These are phyloP conservation scores for Lamellibrachia columna DNA, from an alignment of 2,888 invertebrate genomes.

Conservation along the genomic window DNA sequence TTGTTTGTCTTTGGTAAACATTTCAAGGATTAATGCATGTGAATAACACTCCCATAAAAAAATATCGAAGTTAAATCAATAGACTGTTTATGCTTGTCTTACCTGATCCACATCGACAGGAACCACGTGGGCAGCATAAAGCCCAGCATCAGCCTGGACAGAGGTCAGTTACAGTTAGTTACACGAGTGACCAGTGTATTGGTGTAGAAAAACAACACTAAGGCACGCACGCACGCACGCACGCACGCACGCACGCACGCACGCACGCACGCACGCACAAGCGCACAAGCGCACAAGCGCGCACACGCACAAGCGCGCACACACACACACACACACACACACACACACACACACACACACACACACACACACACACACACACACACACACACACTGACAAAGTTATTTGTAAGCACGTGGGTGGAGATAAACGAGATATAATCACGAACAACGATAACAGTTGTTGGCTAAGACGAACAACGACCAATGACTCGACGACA, in stretches of 20 bases:
- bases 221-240: background rate
- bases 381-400: background rate
- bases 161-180: constrained; percentile 20
- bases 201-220: background rate
- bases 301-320: background rate
- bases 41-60: background rate
- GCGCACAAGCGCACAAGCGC: background rate
- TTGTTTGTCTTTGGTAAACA: background rate
- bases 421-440: background rate
- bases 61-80: background rate
- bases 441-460: background rate
- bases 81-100: background rate
- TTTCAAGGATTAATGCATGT: background rate
- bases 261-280: background rate
- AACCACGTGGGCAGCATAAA: constrained; percentile 89
- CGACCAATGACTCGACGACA: background rate
- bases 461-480: background rate
- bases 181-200: background rate
- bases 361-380: background rate
- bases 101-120: constrained; percentile 92
- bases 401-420: background rate
- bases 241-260: background rate
- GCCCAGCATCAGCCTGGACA: constrained; percentile 78
- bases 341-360: too few species aligned
- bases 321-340: background rate